Evolutionary conservation across 2,113 vertebrate genomes (phyloP).

Genomic region (Vicugna pacos): DNA sequence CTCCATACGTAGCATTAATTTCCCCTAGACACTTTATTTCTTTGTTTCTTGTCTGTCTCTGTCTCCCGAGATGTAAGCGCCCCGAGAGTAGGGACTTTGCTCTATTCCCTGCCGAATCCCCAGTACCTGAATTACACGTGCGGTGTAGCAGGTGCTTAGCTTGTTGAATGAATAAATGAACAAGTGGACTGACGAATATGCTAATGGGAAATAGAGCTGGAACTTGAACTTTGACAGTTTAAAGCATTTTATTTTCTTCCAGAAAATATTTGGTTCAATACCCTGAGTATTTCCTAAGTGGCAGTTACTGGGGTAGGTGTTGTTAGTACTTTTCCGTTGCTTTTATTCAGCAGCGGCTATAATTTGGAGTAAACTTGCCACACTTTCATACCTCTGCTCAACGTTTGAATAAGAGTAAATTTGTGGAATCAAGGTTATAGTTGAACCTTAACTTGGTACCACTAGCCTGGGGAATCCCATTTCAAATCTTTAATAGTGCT

Average conservation of each 20-base stretch:
- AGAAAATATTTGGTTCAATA: slow-evolving; percentile 13
- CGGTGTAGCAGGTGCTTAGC: not conserved
- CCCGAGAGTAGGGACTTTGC: not conserved
- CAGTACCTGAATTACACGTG: not conserved
- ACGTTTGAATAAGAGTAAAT: not conserved
- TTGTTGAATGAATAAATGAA: not conserved
- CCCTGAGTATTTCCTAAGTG: not conserved
- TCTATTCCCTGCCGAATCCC: not conserved
- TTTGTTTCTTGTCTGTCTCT: slow-evolving; percentile 23
- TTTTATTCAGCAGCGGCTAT: not conserved
- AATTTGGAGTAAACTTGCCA: not conserved
- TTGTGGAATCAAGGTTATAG: slow-evolving; percentile 25
- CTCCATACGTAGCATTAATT: not conserved
- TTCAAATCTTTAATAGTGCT: not conserved
- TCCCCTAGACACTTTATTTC: not conserved
- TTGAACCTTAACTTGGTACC: not conserved
- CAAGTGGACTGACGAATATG: not conserved
- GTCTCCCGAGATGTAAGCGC: slow-evolving; percentile 14
- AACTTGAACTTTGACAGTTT: slow-evolving; percentile 2
- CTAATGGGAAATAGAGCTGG: not conserved
- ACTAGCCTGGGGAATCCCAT: slow-evolving; percentile 2
- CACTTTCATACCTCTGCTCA: not conserved
- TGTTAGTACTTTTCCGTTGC: not conserved
- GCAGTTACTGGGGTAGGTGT: not conserved
- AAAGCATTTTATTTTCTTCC: slow-evolving; percentile 1